A percentile compares a stretch with the other conserved stretches of the same genome.
These are phyloP conservation scores for Tragelaphus eurycerus DNA, from an alignment of 2,797 vertebrate species.

Conservation along the genomic window DNA sequence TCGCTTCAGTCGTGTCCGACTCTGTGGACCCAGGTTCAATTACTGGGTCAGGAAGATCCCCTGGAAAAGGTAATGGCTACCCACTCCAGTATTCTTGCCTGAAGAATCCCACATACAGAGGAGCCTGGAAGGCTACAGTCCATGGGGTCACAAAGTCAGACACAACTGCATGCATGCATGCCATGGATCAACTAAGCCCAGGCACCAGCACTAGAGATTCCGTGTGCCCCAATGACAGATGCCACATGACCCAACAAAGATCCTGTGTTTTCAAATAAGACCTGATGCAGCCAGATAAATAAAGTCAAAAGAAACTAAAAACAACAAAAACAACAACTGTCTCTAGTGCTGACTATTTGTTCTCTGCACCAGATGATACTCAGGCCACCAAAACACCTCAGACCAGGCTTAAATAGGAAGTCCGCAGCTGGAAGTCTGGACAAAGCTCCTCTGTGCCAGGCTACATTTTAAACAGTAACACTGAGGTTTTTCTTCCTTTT, in stretches of 20 bases:
- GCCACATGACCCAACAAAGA: background rate
- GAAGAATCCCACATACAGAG: background rate
- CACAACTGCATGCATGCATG: background rate
- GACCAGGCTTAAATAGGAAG: background rate
- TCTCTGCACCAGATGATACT: background rate
- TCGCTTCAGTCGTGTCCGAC: too few relatives aligned
- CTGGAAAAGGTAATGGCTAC: background rate
- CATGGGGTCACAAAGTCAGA: background rate
- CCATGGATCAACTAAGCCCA: background rate
- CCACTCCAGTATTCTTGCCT: background rate
- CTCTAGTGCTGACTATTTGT: background rate
- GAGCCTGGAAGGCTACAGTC: background rate
- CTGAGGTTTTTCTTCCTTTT: background rate
- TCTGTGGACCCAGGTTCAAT: background rate
- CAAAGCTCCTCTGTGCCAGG: background rate
- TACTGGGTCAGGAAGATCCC: background rate
- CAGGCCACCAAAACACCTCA: background rate
- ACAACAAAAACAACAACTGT: background rate
- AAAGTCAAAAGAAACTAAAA: background rate
- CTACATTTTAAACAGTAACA: background rate
- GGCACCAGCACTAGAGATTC: background rate
- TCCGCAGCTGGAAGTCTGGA: background rate
- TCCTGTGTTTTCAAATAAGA: background rate
- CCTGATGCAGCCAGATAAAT: background rate
- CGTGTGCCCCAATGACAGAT: background rate